Base-by-base conservation (phyloP, 2,113 vertebrate species). In the Platichthys stellatus region DNA sequence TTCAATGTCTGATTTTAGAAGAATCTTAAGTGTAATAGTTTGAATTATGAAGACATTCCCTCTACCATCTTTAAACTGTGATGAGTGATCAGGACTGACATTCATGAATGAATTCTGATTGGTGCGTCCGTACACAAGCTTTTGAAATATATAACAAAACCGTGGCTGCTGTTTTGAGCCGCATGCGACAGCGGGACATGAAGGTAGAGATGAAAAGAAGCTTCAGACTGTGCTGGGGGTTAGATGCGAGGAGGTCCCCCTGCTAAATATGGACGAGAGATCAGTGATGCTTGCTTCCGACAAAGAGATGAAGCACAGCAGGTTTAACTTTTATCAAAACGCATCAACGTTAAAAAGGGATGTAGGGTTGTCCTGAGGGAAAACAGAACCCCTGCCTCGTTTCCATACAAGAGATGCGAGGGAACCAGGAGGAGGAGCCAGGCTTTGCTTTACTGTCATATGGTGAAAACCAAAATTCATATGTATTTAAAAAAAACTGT, bases 71-170 rank as follows among this genome's bases (percentile, higher is more conserved):
- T 21, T 13, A 4, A 15, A 58, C 53, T 18, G 12, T 10, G 18
- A 0, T 60, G 57, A 62, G 45, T 20, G 6, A 74, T 54, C 53
- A 2, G 23, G 58, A 13, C 10, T 7, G 35, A 53, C 57, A 58
- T 59, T 64, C 10, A 58, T 56, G n/a, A 26, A 74, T 67, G 0
- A 28, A 47, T 74, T 5, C 23, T 40, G 69, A 71, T 35, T 9
- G 62, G 21, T 26, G n/a, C 59, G 38, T 43, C 63, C 35, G 40
- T 28, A 18, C 15, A 65, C 40, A 59, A 58, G 72, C 56, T 56
- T 64, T 80, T 76, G 72, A 81, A 72, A 54, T 63, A 54, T 40
- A 43, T 72, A 84, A 78, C 26, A 59, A 70, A 78, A 63, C 9
- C 2, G 12, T n/a, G 67, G 51, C 13, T 49, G 45, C 12, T 31